Conservation (phyloP, 2,113 vertebrate genomes). For the Poecile atricapillus region DNA sequence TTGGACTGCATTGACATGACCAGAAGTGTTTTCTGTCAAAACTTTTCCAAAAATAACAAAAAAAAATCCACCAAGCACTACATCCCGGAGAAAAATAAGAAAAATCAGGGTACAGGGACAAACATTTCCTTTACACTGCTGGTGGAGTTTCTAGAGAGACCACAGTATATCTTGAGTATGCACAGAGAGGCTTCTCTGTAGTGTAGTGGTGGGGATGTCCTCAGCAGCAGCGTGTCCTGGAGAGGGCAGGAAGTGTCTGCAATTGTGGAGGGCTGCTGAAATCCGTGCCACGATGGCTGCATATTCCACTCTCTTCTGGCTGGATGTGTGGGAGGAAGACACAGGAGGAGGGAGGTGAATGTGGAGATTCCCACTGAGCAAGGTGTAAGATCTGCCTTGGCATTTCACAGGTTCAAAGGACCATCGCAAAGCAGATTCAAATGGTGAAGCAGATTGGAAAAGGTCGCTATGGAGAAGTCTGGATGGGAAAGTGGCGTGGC, state of each 20-base stretch:
- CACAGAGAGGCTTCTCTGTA: neutral
- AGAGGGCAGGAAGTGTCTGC: accelerated
- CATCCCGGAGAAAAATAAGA: neutral
- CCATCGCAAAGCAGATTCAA: constrained; percentile 98
- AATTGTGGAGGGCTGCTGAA: neutral
- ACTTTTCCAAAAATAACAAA: neutral
- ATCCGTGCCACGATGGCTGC: accelerated
- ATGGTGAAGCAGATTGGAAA: constrained; percentile 98
- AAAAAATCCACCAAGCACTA: neutral
- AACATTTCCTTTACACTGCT: neutral
- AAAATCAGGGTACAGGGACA: neutral
- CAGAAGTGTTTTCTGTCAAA: neutral
- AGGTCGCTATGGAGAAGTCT: constrained; percentile 96
- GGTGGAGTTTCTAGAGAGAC: neutral
- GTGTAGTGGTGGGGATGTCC: neutral
- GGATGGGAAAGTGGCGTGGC: constrained; percentile 96
- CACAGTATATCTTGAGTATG: accelerated
- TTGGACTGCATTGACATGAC: neutral
- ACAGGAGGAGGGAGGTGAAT: neutral
- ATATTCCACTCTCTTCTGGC: accelerated
- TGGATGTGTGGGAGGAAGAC: neutral
- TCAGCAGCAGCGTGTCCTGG: neutral
- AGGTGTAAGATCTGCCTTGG: neutral
- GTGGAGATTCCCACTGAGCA: neutral
- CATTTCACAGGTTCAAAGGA: constrained; percentile 89